phyloP scores from a whole-genome alignment of 2,888 invertebrate genomes.

The Lampropteryx suffumata region DNA sequence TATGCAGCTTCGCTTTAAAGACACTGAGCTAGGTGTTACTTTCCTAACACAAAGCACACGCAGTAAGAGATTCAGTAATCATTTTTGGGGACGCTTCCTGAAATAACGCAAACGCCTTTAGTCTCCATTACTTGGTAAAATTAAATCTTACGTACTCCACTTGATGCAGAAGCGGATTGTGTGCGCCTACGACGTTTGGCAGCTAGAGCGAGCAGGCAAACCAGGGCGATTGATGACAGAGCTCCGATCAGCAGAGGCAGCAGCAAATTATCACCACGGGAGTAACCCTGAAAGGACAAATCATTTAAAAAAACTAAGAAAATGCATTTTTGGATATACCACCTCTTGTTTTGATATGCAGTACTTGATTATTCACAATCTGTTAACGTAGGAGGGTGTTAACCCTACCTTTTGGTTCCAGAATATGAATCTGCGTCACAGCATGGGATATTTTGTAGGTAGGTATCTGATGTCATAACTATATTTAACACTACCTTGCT shows the following conservation, averaged over 20 bases:
- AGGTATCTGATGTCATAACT: no score
- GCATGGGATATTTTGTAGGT: no score
- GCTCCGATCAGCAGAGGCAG: conserved; percentile 80
- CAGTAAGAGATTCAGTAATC: conserved; percentile 1
- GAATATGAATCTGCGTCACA: no score
- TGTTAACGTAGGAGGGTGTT: no score
- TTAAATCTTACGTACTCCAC: conserved; percentile 58
- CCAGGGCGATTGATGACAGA: conserved; percentile 73
- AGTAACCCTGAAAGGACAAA: conserved; percentile 75
- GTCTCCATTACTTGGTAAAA: no score
- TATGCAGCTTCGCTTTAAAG: background rate
- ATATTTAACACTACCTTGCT: no score
- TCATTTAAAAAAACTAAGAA: background rate
- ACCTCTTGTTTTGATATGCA: no score
- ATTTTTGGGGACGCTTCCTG: background rate
- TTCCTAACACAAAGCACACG: conserved; percentile 6
- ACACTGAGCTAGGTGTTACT: background rate
- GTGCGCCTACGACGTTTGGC: conserved; percentile 73
- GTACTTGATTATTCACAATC: no score
- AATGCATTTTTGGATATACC: no score
- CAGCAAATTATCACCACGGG: conserved; percentile 82
- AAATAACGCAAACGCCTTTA: no score
- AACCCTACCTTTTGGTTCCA: no score
- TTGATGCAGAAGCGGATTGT: conserved; percentile 58
- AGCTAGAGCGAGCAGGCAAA: conserved; percentile 77